These are phyloP conservation scores for Nudaria mundana DNA, from an alignment of 2,888 invertebrate genomes.

Conservation along the genomic window DNA sequence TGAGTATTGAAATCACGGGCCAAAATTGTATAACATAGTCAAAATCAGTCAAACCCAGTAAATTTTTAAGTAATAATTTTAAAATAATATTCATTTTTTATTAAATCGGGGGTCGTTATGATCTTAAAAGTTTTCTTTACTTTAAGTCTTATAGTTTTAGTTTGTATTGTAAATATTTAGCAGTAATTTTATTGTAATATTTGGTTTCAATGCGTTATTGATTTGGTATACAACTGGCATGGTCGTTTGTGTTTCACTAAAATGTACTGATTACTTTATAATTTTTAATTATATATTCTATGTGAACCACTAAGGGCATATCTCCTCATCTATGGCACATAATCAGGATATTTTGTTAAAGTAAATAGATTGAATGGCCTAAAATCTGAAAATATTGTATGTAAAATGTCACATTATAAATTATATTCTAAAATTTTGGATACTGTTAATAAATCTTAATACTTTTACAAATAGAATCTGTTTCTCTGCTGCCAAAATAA, in stretches of 20 bases:
- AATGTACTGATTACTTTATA: conserved; percentile 80
- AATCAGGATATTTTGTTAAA: conserved; percentile 22
- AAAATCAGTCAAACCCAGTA: conserved; percentile 65
- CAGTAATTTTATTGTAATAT: conserved; percentile 46
- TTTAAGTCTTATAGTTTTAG: conserved; percentile 29
- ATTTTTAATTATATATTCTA: conserved; percentile 65
- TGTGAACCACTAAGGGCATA: conserved; percentile 64
- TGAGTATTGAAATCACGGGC: conserved; percentile 69
- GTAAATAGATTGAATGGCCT: conserved; percentile 33
- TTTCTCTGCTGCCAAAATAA: conserved; percentile 27
- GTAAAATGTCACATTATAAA: conserved; percentile 26
- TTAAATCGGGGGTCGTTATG: conserved; percentile 24
- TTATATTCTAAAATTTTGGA: conserved; percentile 27
- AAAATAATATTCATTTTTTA: conserved; percentile 30
- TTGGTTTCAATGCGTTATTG: conserved; percentile 49
- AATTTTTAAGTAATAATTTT: conserved; percentile 33
- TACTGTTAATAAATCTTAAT: conserved; percentile 28
- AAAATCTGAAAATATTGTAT: conserved; percentile 22
- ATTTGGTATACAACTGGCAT: conserved; percentile 52
- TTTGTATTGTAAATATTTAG: conserved; percentile 37
- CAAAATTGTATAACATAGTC: conserved; percentile 75
- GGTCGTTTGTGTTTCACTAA: conserved; percentile 71
- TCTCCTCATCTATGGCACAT: conserved; percentile 71
- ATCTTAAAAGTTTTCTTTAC: conserved; percentile 32
- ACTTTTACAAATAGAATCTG: conserved; percentile 20